phyloP scores from a whole-genome alignment of 1,140 invertebrate genomes.

The Drosophila punjabiensis region DNA sequence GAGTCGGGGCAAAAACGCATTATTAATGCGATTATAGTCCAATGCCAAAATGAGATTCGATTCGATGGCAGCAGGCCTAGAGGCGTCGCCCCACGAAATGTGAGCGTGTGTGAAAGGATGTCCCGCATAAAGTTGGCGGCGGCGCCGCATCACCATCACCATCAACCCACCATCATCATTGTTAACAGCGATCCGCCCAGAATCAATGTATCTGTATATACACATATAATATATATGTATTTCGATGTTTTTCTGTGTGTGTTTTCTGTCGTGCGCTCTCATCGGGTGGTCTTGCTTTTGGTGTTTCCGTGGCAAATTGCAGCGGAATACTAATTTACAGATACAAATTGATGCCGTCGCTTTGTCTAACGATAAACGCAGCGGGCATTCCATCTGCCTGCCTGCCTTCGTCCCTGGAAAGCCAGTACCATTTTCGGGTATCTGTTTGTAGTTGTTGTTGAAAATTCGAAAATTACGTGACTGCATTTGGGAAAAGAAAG shows the following conservation, averaged over 20 bases:
- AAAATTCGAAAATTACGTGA: conserved; percentile 83
- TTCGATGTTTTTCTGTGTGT: conserved; percentile 21
- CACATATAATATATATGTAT: not conserved
- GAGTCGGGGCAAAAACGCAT: conserved; percentile 48
- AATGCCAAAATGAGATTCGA: conserved; percentile 64
- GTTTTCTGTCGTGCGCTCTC: conserved; percentile 2
- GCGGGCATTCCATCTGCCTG: conserved; percentile 45
- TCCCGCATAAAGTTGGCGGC: conserved; percentile 58
- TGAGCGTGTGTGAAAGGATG: conserved; percentile 20
- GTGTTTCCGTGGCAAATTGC: conserved; percentile 77
- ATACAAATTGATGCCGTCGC: conserved; percentile 79
- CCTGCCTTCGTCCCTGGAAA: not conserved
- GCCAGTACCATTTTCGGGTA: conserved; percentile 63
- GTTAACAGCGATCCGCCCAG: conserved; percentile 21
- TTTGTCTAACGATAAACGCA: conserved; percentile 59
- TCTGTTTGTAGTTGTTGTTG: conserved; percentile 50
- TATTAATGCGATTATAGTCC: conserved; percentile 76
- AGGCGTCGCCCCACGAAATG: conserved; percentile 48
- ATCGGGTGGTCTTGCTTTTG: conserved; percentile 11
- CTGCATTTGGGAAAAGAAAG: conserved; percentile 74
- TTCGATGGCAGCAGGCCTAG: conserved; percentile 30
- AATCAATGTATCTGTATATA: conserved; percentile 25
- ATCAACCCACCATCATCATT: conserved; percentile 9
- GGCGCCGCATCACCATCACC: conserved; percentile 16
- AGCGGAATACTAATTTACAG: conserved; percentile 81